Evolutionary conservation across 2,888 invertebrate genomes (phyloP).

Genomic region (Dioctria linearis): DNA sequence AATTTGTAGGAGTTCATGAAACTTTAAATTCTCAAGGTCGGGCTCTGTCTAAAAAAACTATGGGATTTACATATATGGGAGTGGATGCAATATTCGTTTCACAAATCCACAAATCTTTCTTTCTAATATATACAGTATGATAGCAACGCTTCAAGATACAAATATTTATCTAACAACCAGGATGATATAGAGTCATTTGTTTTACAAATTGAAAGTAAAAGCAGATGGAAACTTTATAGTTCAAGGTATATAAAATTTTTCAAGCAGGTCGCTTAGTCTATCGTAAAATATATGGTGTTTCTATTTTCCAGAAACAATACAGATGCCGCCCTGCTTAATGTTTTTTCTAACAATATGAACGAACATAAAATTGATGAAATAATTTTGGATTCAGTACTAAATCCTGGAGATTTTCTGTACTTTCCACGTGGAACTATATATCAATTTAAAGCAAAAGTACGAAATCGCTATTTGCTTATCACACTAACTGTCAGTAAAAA

Average conservation of each 20-base stretch:
- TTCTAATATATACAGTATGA: slow-evolving; percentile 76
- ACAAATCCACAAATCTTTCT: slow-evolving; percentile 92
- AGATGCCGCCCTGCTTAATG: slow-evolving; percentile 81
- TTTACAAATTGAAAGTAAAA: slow-evolving; percentile 95
- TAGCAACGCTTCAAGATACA: slow-evolving; percentile 90
- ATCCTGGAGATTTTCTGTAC: slow-evolving; percentile 93
- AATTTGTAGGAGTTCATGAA: slow-evolving; percentile 74
- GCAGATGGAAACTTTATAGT: slow-evolving; percentile 92
- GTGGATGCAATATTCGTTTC: slow-evolving; percentile 91
- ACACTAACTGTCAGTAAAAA: slow-evolving; percentile 94
- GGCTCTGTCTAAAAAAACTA: slow-evolving; percentile 74
- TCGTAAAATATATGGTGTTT: not conserved
- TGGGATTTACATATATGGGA: slow-evolving; percentile 93
- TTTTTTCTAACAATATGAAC: slow-evolving; percentile 85
- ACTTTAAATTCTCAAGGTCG: slow-evolving; percentile 88
- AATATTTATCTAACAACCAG: slow-evolving; percentile 97
- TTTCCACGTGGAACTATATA: slow-evolving; percentile 93
- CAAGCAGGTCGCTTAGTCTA: not conserved
- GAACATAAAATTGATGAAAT: slow-evolving; percentile 84
- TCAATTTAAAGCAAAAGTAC: slow-evolving; percentile 84
- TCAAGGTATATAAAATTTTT: slow-evolving; percentile 73
- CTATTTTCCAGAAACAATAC: slow-evolving; percentile 66
- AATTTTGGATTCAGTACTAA: slow-evolving; percentile 82
- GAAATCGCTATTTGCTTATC: slow-evolving; percentile 92
- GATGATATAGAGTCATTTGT: no score